Percentiles rank a stretch among this genome's conserved stretches.
These are phyloP conservation scores for Muricea muricata DNA, from an alignment of 92 coral and sea anemone genomes.

Conservation along the genomic window DNA sequence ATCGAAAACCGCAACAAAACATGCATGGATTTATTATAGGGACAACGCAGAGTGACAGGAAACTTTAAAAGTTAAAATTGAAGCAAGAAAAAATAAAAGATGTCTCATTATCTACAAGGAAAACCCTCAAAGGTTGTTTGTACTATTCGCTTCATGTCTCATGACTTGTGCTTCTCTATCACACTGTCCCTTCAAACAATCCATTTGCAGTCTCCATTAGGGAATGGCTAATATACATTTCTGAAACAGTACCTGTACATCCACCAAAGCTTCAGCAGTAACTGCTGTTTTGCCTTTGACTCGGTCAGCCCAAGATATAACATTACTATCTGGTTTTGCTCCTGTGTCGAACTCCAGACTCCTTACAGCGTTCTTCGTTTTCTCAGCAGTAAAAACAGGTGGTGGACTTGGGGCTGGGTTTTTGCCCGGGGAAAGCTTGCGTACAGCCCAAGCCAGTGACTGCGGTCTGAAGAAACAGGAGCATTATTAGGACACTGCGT, in stretches of 20 bases:
- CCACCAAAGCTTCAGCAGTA: conserved; percentile 36
- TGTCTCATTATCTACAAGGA: no score
- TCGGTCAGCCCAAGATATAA: conserved; percentile 95
- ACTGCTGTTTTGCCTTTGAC: conserved; percentile 79
- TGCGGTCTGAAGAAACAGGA: conserved; percentile 73
- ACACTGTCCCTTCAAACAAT: no score
- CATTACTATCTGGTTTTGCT: background rate
- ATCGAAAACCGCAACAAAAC: no score
- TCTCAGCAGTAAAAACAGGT: conserved; percentile 66
- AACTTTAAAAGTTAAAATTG: no score
- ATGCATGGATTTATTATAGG: no score
- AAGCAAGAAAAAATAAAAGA: no score
- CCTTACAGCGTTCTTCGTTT: conserved; percentile 77
- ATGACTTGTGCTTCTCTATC: no score
- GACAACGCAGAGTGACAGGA: no score
- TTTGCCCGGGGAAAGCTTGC: conserved; percentile 96
- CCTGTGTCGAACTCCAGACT: conserved; percentile 72
- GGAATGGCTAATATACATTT: no score
- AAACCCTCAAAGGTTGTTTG: no score
- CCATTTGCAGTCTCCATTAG: no score
- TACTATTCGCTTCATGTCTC: no score
- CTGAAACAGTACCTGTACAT: conserved; percentile 55
- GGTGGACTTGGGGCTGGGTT: conserved; percentile 85
- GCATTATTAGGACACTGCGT: background rate
- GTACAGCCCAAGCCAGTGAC: conserved; percentile 97